Evolutionary conservation across 1,140 invertebrate genomes (phyloP), one percentile per base, ranked within the genome.

Genomic region (Hesperophylax magnus): DNA sequence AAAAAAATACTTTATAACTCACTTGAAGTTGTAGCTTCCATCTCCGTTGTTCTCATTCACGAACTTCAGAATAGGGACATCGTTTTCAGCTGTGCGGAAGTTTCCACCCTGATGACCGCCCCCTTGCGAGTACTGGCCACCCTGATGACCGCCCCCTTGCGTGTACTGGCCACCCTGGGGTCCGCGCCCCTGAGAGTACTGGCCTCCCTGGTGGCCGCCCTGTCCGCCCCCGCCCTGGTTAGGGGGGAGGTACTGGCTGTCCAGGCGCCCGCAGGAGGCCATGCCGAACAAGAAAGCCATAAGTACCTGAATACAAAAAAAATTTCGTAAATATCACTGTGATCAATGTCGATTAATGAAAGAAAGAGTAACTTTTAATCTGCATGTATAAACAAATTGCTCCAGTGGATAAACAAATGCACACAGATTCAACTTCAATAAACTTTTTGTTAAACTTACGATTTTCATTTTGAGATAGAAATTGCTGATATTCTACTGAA

Each of bases 21-120:
- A 86, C 85, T 77, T 82, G 82, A 83, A 87, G 34, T 69, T 80
- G 78, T 87, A 88, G 61, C 80, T 85, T 31, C 87, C 87, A 80
- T 88, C 86, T 47, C 85, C 86, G 71, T 84, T 85, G 74, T 87
- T 86, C 53, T 86, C 85, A 56, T 85, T 85, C 27, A 84, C 84
- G 78, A 79, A 85, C 24, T 65, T 81, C 47, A 85, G 54, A 67
- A 85, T 85, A 15, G 82, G 84, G 27, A 83, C 78, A 14, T 84
- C 78, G 39, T 82, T 78, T 54, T 78, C 77, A 7, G 76, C 52
- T 31, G 24, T 72, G 31, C 77, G 60, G 77, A 56, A 58, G 47
- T 31, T 27, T 20, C 39, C 18, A 0, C 54, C 58, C 18, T 77
- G 74, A 14, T 67, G 31, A 8, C 11, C 8, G n/a, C 22, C 27